phyloP scores from a whole-genome alignment of 2,888 invertebrate species.

The Seira ritae region DNA sequence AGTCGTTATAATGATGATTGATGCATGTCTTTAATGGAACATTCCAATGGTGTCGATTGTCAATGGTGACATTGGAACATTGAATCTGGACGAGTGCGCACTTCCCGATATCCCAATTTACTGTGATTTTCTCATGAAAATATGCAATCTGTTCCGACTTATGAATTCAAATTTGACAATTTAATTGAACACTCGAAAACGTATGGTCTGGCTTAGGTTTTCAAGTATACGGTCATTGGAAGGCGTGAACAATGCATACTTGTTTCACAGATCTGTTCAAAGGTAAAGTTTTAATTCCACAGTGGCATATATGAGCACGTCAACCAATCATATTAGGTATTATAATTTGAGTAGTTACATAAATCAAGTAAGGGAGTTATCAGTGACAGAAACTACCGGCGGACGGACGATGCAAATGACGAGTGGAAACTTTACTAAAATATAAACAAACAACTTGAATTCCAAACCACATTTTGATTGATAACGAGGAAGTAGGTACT shows the following conservation, averaged over 20 bases:
- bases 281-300: not conserved
- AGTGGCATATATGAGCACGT: not conserved
- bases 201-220: no score
- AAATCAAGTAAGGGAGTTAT: constrained; percentile 7
- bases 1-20: not conserved
- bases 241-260: not conserved
- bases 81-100: no score
- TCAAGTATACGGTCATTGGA: no score
- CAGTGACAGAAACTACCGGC: not conserved
- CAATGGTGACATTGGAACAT: no score
- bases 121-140: no score
- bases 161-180: no score
- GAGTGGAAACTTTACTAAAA: not conserved
- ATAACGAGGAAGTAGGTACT: constrained; percentile 17
- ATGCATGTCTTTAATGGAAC: not conserved
- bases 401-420: no score
- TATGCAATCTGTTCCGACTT: no score
- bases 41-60: not conserved
- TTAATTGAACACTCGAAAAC: no score
- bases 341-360: not conserved
- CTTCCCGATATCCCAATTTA: no score
- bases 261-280: not conserved
- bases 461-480: constrained; percentile 10
- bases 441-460: constrained; percentile 1
- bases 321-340: not conserved